phyloP scores from a whole-genome alignment of 2,888 invertebrate genomes.

The Drosophila neonasuta region DNA sequence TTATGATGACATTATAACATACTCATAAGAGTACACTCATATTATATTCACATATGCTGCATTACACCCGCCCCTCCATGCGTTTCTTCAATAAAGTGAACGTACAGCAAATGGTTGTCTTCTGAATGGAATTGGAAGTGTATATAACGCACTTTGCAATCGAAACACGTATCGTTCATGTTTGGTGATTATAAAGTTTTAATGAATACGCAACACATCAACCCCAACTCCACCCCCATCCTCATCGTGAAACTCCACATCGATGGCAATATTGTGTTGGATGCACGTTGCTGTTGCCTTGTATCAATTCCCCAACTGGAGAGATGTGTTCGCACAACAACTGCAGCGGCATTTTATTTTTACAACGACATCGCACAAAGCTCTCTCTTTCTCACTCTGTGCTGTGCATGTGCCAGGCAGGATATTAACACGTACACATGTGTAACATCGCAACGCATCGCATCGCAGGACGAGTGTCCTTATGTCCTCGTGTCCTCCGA shows the following conservation, averaged over 20 bases:
- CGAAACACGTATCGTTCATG: constrained; percentile 61
- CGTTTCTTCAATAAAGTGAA: constrained; percentile 31
- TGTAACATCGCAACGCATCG: constrained; percentile 34
- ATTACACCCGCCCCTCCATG: background rate
- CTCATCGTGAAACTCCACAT: constrained; percentile 2
- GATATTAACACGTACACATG: constrained; percentile 75
- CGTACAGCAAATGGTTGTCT: constrained; percentile 41
- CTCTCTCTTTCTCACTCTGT: constrained; percentile 13
- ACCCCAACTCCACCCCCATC: constrained; percentile 1
- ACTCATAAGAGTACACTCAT: constrained; percentile 1
- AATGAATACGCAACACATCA: constrained; percentile 71
- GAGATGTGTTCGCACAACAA: constrained; percentile 31
- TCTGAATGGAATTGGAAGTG: constrained; percentile 11
- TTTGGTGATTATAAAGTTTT: constrained; percentile 79
- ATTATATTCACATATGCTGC: constrained; percentile 40
- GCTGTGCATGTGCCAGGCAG: constrained; percentile 34
- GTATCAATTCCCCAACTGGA: constrained; percentile 19
- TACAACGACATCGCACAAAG: constrained; percentile 59
- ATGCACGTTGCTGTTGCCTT: constrained; percentile 47
- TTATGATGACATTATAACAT: constrained; percentile 15
- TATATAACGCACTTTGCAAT: constrained; percentile 55
- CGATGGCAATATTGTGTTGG: constrained; percentile 39
- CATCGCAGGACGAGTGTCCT: constrained; percentile 61
- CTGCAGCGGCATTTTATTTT: constrained; percentile 69
- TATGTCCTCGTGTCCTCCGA: constrained; percentile 62